Conservation (phyloP, 1,140 invertebrate species). For the Platyscapa corneri region DNA sequence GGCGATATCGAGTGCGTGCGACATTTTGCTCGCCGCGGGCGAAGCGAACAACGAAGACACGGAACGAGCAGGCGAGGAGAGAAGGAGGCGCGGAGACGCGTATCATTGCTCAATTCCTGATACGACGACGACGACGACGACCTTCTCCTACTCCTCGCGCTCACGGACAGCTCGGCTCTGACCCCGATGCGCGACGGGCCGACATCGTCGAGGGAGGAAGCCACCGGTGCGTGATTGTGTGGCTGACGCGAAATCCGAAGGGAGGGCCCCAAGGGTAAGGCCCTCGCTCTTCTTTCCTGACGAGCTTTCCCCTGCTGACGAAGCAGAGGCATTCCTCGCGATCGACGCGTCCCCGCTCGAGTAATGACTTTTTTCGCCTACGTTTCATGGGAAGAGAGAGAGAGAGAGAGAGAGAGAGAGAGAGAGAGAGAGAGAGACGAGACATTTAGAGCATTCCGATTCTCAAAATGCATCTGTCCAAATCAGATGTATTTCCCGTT, state of each 20-base stretch:
- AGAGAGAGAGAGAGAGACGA: too few relatives aligned
- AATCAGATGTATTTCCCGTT: background rate
- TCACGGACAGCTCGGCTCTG: background rate
- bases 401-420: too few relatives aligned
- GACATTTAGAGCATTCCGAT: background rate
- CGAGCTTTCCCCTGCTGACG: too few relatives aligned
- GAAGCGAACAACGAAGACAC: too few relatives aligned
- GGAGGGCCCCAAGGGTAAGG: too few relatives aligned
- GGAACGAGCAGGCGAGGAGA: background rate
- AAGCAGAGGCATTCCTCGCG: too few relatives aligned
- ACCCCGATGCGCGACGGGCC: slow-evolving; percentile 24
- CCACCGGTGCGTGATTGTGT: background rate
- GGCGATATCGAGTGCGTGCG: too few relatives aligned
- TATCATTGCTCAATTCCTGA: slow-evolving; percentile 37
- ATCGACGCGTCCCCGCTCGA: too few relatives aligned
- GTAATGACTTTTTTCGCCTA: too few relatives aligned
- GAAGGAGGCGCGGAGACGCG: background rate
- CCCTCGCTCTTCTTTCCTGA: too few relatives aligned
- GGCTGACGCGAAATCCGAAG: background rate
- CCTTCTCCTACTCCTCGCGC: background rate
- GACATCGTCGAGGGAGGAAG: slow-evolving; percentile 22
- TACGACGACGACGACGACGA: background rate
- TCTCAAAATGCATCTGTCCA: background rate
- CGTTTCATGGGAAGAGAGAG: too few relatives aligned
- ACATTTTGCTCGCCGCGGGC: too few relatives aligned